Percentiles rank a stretch among this genome's conserved stretches.
Evolutionary conservation across 2,113 vertebrate species (phyloP).

Genomic region (Cathartes aura): DNA sequence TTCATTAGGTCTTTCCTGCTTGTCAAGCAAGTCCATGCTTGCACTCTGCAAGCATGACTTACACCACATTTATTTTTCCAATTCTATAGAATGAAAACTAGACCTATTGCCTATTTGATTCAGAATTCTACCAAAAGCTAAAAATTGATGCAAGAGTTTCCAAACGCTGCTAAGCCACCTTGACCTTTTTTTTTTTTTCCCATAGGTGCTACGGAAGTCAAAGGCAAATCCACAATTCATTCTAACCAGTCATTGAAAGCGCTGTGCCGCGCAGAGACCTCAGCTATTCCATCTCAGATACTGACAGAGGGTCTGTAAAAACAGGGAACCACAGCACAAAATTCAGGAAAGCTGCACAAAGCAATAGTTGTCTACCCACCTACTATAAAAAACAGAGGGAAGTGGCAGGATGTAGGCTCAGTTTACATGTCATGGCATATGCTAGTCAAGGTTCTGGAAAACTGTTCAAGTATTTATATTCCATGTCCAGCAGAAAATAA

Average conservation of each 20-base stretch:
- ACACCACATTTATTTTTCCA: not conserved
- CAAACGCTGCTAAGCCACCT: not conserved
- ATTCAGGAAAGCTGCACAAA: not conserved
- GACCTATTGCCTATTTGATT: not conserved
- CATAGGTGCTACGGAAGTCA: not conserved
- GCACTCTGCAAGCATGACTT: not conserved
- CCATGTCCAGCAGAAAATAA: not conserved
- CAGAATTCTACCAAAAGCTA: not conserved
- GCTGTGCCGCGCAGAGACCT: not conserved
- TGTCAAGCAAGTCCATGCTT: not conserved
- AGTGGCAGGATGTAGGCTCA: not conserved
- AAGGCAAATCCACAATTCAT: not conserved
- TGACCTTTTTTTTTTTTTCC: not conserved
- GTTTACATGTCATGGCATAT: not conserved
- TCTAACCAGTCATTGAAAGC: not conserved
- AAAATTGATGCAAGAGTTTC: not conserved
- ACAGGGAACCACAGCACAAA: not conserved
- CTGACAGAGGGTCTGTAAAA: not conserved
- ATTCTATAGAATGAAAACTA: not conserved
- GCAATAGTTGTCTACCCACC: not conserved
- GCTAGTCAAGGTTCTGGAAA: not conserved
- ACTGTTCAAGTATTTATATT: not conserved
- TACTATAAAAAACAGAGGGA: not conserved
- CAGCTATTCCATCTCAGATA: not conserved
- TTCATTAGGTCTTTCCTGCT: not conserved